These are phyloP conservation scores for Pycnomerus fuliginosus DNA, from an alignment of 2,888 invertebrate species.

Conservation along the genomic window DNA sequence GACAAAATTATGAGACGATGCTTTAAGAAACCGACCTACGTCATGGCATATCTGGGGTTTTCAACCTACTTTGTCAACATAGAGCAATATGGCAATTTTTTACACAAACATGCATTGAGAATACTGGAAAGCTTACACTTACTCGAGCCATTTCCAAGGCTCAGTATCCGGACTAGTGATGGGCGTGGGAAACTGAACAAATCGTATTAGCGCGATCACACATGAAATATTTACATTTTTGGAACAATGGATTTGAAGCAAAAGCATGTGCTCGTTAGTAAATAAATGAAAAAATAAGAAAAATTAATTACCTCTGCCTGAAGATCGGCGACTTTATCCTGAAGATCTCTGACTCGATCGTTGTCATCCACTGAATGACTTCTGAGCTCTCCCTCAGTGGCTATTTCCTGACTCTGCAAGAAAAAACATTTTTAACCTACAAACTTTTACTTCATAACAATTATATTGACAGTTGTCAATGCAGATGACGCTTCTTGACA, in stretches of 20 bases:
- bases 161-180: slow-evolving; percentile 85
- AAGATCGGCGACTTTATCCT: slow-evolving; percentile 89
- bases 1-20: too few species aligned
- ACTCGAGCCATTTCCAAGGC: slow-evolving; percentile 89
- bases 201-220: slow-evolving; percentile 29
- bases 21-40: too few species aligned
- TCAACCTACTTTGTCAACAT: too few species aligned
- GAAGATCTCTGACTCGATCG: slow-evolving; percentile 83
- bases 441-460: too few species aligned
- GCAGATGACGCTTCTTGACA: background rate
- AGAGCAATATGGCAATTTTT: too few species aligned
- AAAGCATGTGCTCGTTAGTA: slow-evolving; percentile 16
- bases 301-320: slow-evolving; percentile 79
- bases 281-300: slow-evolving; percentile 1
- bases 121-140: slow-evolving; percentile 54
- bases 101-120: slow-evolving; percentile 3
- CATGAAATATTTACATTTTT: slow-evolving; percentile 13
- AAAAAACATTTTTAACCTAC: too few species aligned
- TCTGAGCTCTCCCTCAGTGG: slow-evolving; percentile 87
- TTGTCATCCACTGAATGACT: slow-evolving; percentile 79
- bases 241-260: slow-evolving; percentile 6
- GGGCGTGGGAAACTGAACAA: slow-evolving; percentile 81
- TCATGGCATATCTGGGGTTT: too few species aligned
- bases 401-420: slow-evolving; percentile 88
- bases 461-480: slow-evolving; percentile 3